Base-by-base conservation (phyloP, 2,797 vertebrate genomes). In the Aeoliscus strigatus region DNA sequence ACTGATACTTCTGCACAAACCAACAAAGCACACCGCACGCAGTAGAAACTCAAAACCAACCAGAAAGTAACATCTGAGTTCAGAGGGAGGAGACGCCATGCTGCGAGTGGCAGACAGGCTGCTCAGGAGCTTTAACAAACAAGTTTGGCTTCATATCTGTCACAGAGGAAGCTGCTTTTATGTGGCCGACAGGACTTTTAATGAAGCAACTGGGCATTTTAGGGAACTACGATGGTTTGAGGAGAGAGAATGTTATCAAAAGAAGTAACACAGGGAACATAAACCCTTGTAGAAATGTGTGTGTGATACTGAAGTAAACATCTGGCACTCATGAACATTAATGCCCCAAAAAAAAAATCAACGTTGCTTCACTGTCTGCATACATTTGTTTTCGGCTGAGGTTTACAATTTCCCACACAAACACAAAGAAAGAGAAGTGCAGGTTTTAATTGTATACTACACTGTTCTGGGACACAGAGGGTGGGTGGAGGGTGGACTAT, bases 121-220 rank as follows among this genome's bases (percentile, higher is more conserved):
- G n/a, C 10, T 4, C 25, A 45, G 31, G 16, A 18, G 17, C 21
- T 57, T 54, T 27, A 45, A 51, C 27, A 58, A 70, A 75, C 61
- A 44, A 25, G 63, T 70, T 36, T 44, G 35, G 8, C 34, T 26
- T 62, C 57, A 77, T 73, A 43, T 17, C 39, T 18, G 17, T 49
- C 26, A 13, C 11, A 33, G 11, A 48, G 6, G 16, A 49, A 28
- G 17, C 17, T 1, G 26, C 25, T 60, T 47, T 55, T 7, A 49
- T n/a, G n/a, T n/a, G n/a, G n/a, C n/a, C n/a, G n/a, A 37, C 24
- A 35, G 16, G 4, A 24, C 11, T 11, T 6, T 4, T 11, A 49
- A n/a, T n/a, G n/a, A n/a, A 5, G 16, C 6, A 13, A 27, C 24
- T 2, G 9, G 11, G 11, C 27, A n/a, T 33, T 50, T 43, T 15